phyloP scores from a whole-genome alignment of 2,113 vertebrate genomes.

The Hippoglossus stenolepis region DNA sequence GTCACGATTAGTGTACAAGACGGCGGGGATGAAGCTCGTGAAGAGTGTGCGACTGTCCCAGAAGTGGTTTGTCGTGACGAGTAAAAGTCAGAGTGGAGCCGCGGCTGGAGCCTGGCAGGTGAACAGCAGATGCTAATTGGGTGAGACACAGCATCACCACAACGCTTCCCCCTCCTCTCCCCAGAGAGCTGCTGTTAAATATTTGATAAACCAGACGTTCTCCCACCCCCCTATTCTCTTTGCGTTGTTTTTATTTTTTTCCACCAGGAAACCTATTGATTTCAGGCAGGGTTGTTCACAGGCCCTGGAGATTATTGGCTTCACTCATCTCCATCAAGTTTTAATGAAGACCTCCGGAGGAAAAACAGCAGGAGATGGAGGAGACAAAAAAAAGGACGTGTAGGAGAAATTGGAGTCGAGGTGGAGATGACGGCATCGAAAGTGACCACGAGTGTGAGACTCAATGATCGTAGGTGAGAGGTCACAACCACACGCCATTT shows the following conservation, averaged over 20 bases:
- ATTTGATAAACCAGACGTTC: slow-evolving; percentile 76
- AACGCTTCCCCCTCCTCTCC: slow-evolving; percentile 44
- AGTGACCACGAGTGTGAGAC: too few species aligned
- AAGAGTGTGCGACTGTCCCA: slow-evolving; percentile 50
- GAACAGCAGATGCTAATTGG: slow-evolving; percentile 78
- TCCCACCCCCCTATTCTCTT: slow-evolving; percentile 17
- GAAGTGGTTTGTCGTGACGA: slow-evolving; percentile 47
- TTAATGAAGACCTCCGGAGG: slow-evolving; percentile 77
- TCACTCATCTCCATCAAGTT: slow-evolving; percentile 82
- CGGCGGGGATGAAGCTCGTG: slow-evolving; percentile 15
- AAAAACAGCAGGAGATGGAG: slow-evolving; percentile 29
- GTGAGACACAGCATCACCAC: slow-evolving; percentile 70
- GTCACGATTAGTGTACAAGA: slow-evolving; percentile 53
- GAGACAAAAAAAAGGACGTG: slow-evolving; percentile 16
- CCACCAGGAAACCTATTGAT: slow-evolving; percentile 78
- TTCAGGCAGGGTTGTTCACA: slow-evolving; percentile 68
- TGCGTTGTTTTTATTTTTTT: slow-evolving; percentile 2
- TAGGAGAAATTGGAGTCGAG: slow-evolving; percentile 3
- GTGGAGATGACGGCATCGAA: neutral
- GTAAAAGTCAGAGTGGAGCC: slow-evolving; percentile 50
- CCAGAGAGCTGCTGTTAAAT: slow-evolving; percentile 74
- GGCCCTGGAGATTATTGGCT: slow-evolving; percentile 78
- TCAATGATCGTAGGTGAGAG: neutral
- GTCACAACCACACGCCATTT: neutral
- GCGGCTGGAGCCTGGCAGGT: slow-evolving; percentile 65